Base-by-base conservation (phyloP, 2,113 vertebrate species). In the Dasyprocta punctata region DNA sequence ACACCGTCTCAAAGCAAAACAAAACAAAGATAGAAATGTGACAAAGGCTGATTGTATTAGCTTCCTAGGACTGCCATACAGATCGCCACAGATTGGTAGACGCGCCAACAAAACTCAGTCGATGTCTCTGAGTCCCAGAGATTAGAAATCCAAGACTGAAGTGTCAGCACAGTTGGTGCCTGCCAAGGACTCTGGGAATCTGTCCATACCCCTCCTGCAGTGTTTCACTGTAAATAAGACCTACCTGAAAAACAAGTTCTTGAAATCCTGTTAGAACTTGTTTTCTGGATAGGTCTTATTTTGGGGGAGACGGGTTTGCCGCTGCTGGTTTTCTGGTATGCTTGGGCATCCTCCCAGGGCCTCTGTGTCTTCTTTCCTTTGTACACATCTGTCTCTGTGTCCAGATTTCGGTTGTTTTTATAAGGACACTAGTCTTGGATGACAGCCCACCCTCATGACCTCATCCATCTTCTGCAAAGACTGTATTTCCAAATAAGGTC, bases 1-100 rank as follows among this genome's bases (percentile, higher is more conserved):
- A 30, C 89, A 84, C 77, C 95, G 56, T 84, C 60, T 80, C 36
- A 94, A 47, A 93, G 65, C n/a, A 93, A 96, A 56, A 56, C 54
- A 84, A 86, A 84, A 16, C 47, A 92, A 94, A 83, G 95, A 13
- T 14, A 78, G 20, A 7, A 3, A 33, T 38, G 49, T 92, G 56
- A 38, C 20, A 28, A 52, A 30, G 22, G 12, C 16, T 33, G 19
- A 30, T 63, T 12, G 1, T 38, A 19, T 67, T 85, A 41, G 14
- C 56, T 73, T 80, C 28, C 61, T 71, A 44, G 75, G 12, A 33
- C 11, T 86, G 16, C 47, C 41, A 3, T 75, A 89, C 17, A 86
- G 77, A 41, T 49, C 9, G 67, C 19, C 36, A 85, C 30, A 49
- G 84, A 69, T 14, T 75, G n/a, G 41, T 56, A 69, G 22, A 17